phyloP scores from a whole-genome alignment of 1,140 invertebrate species.

The Heliconius eleuchia region DNA sequence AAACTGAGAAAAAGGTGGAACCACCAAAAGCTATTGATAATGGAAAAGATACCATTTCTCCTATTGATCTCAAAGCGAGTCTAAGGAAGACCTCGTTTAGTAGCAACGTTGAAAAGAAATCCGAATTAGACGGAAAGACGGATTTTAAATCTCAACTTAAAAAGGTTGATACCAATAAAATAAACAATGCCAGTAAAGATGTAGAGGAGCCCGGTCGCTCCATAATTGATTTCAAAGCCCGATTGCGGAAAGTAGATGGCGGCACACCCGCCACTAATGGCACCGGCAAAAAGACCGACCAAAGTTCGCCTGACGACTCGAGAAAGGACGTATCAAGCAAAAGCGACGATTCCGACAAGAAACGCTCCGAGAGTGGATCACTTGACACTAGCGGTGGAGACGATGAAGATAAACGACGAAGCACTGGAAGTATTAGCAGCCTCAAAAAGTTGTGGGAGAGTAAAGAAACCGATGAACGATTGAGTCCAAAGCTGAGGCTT shows the following conservation, averaged over 20 bases:
- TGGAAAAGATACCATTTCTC: slow-evolving; percentile 64
- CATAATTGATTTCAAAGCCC: slow-evolving; percentile 92
- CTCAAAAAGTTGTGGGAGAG: slow-evolving; percentile 96
- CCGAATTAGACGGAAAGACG: slow-evolving; percentile 62
- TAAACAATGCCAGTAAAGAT: slow-evolving; percentile 77
- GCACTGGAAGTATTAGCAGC: slow-evolving; percentile 95
- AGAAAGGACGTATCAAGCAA: slow-evolving; percentile 54
- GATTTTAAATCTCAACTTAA: slow-evolving; percentile 85
- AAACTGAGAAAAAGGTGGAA: slow-evolving; percentile 52
- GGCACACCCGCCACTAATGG: slow-evolving; percentile 64
- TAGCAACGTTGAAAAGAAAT: slow-evolving; percentile 56
- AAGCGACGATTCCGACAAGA: slow-evolving; percentile 72
- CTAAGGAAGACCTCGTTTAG: slow-evolving; percentile 73
- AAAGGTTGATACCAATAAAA: slow-evolving; percentile 84
- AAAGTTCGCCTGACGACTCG: slow-evolving; percentile 72
- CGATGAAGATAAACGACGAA: slow-evolving; percentile 94
- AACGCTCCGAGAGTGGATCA: slow-evolving; percentile 80
- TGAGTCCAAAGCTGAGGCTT: slow-evolving; percentile 84
- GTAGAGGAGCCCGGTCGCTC: slow-evolving; percentile 80
- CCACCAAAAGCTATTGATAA: slow-evolving; percentile 45
- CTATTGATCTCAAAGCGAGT: slow-evolving; percentile 81
- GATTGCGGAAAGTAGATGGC: slow-evolving; percentile 90
- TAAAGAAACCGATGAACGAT: slow-evolving; percentile 83
- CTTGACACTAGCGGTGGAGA: slow-evolving; percentile 82
- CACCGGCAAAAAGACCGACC: slow-evolving; percentile 73